These are phyloP conservation scores for Anthoscopus minutus DNA, from an alignment of 2,113 vertebrate genomes.

Conservation along the genomic window DNA sequence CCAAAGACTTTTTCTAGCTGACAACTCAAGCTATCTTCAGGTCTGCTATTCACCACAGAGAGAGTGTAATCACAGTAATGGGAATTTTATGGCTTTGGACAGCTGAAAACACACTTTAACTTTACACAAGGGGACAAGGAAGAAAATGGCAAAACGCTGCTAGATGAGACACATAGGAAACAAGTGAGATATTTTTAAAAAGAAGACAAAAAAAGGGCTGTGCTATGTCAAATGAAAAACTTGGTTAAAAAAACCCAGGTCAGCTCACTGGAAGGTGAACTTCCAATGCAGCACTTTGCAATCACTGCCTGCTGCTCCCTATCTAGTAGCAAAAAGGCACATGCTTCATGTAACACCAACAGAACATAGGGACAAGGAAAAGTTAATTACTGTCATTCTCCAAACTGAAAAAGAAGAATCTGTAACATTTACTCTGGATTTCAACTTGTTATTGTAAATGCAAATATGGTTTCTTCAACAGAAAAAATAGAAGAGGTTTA, in stretches of 20 bases:
- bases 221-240: not conserved
- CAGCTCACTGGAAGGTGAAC: not conserved
- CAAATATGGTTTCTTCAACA: not conserved
- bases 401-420: not conserved
- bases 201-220: not conserved
- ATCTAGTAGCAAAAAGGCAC: not conserved
- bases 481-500: not conserved
- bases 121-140: not conserved
- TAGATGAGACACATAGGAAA: not conserved
- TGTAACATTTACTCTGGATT: not conserved
- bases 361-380: not conserved
- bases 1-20: not conserved
- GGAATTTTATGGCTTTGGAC: not conserved
- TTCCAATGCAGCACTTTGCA: not conserved
- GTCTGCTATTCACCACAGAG: not conserved
- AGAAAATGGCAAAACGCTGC: not conserved
- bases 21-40: not conserved
- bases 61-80: not conserved
- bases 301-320: not conserved
- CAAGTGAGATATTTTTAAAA: not conserved
- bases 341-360: rapidly evolving
- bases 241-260: not conserved
- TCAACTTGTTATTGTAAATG: not conserved
- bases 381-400: not conserved
- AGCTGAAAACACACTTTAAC: not conserved